Percentiles rank a stretch among this genome's conserved stretches.
Evolutionary conservation across 2,113 vertebrate species (phyloP).

Genomic region (Emberiza fucata): DNA sequence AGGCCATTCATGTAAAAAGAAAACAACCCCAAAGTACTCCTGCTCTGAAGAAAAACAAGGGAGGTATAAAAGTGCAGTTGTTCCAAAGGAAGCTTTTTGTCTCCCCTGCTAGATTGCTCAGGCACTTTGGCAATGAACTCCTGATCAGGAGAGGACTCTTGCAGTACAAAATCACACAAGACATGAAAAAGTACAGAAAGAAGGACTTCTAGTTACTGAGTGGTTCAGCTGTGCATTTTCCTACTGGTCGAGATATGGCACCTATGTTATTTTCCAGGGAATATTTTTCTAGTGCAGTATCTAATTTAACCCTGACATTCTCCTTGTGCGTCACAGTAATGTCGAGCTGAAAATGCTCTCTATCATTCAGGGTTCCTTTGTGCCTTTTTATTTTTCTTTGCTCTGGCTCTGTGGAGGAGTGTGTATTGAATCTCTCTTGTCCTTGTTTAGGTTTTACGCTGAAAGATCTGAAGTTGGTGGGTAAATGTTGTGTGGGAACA

Average conservation of each 20-base stretch:
- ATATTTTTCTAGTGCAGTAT: neutral
- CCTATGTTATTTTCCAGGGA: neutral
- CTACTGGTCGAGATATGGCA: neutral
- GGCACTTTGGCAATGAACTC: neutral
- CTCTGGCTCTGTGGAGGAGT: neutral
- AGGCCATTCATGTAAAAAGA: neutral
- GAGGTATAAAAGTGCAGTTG: neutral
- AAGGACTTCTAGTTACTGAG: neutral
- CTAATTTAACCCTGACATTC: constrained; percentile 50
- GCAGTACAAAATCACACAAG: neutral
- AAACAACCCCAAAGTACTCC: neutral
- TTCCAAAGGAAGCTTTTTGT: constrained; percentile 23
- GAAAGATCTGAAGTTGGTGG: constrained; percentile 72
- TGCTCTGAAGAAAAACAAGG: neutral
- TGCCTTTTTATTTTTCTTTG: constrained; percentile 10
- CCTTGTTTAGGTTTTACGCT: constrained; percentile 33
- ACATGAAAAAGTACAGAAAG: neutral
- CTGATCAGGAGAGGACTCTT: neutral
- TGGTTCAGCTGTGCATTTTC: neutral
- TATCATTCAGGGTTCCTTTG: neutral
- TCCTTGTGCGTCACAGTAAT: neutral
- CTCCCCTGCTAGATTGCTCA: neutral
- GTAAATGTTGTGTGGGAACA: constrained; percentile 69
- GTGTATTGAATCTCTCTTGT: constrained; percentile 45
- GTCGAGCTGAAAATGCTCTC: neutral